Evolutionary conservation across 2,888 invertebrate genomes (phyloP).

Genomic region (Deilephila elpenor): DNA sequence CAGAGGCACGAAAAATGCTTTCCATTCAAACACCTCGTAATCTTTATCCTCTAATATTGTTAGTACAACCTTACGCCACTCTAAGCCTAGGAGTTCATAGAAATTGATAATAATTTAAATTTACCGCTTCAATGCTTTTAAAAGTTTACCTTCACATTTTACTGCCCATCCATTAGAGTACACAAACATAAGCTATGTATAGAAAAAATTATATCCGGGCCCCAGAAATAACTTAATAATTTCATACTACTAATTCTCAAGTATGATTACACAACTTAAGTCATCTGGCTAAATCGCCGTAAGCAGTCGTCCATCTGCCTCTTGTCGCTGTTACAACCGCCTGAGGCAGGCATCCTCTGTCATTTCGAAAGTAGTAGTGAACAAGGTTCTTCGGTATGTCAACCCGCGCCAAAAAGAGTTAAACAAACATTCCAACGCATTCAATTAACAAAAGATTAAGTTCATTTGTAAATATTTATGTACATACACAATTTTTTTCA

Average conservation of each 20-base stretch:
- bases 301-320: constrained; percentile 15
- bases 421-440: neutral
- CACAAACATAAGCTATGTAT: neutral
- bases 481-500: too few relatives aligned
- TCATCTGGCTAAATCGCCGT: constrained; percentile 18
- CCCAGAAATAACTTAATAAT: neutral
- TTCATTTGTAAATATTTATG: too few relatives aligned
- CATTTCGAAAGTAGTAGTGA: constrained; percentile 12
- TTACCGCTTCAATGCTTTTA: too few relatives aligned
- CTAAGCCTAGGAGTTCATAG: too few relatives aligned
- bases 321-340: constrained; percentile 5
- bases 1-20: too few relatives aligned
- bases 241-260: constrained; percentile 13
- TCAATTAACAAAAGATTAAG: too few relatives aligned
- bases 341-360: constrained; percentile 6
- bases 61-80: too few relatives aligned
- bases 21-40: too few relatives aligned
- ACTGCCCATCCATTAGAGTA: neutral
- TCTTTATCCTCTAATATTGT: too few relatives aligned
- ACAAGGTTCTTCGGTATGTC: neutral
- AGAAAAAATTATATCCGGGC: neutral
- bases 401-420: neutral
- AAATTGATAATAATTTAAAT: too few relatives aligned
- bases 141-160: too few relatives aligned
- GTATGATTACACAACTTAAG: constrained; percentile 18